phyloP scores from a whole-genome alignment of 2,113 vertebrate species.

The Pygoscelis antarcticus region DNA sequence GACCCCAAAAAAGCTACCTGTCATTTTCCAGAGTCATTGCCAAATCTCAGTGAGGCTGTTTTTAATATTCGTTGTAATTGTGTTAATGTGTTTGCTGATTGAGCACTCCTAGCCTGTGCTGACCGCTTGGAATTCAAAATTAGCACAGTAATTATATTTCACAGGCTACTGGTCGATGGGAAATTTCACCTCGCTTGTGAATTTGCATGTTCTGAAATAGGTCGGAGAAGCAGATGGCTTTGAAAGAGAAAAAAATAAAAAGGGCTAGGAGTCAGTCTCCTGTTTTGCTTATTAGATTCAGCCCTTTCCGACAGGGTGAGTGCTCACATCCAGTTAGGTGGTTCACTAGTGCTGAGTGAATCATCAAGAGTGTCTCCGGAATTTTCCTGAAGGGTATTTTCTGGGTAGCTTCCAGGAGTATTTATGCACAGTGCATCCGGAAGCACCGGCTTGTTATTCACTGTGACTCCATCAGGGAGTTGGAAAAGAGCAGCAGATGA shows the following conservation, averaged over 20 bases:
- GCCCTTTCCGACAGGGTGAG: not conserved
- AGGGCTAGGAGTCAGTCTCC: constrained; percentile 35
- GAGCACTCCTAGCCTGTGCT: constrained; percentile 40
- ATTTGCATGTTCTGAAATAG: constrained; percentile 72
- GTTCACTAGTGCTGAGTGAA: not conserved
- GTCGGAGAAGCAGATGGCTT: constrained; percentile 71
- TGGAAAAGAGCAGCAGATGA: constrained; percentile 38
- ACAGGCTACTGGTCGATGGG: constrained; percentile 60
- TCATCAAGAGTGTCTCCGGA: constrained; percentile 14
- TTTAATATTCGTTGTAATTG: constrained; percentile 3
- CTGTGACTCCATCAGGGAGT: not conserved
- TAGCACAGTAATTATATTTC: constrained; percentile 73
- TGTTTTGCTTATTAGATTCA: constrained; percentile 58
- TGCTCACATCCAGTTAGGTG: constrained; percentile 53
- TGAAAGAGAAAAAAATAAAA: constrained; percentile 48
- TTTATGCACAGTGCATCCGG: not conserved
- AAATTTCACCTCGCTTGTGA: constrained; percentile 56
- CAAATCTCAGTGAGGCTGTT: not conserved
- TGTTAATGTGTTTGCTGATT: constrained; percentile 15
- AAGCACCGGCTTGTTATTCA: not conserved
- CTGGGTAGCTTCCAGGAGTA: constrained; percentile 23
- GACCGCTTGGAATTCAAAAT: constrained; percentile 71
- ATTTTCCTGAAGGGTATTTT: constrained; percentile 45
- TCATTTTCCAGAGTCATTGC: not conserved
- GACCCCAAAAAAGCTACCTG: constrained; percentile 3